phyloP scores from a whole-genome alignment of 2,113 vertebrate genomes.

The Cottus gobio region DNA sequence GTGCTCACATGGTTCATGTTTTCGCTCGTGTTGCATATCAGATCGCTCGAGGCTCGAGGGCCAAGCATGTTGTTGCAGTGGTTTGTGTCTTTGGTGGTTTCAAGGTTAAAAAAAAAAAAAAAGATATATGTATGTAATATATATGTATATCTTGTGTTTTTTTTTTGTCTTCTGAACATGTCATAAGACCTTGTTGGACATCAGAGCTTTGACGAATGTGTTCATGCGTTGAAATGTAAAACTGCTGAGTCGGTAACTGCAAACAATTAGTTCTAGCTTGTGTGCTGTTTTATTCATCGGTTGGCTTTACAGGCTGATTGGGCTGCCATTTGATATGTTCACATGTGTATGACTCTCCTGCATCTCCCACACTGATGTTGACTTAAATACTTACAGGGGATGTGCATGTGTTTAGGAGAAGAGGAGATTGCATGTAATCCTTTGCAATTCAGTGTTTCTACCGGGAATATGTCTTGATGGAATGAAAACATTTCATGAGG shows the following conservation, averaged over 20 bases:
- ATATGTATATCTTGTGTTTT: neutral
- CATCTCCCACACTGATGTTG: neutral
- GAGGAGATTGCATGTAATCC: neutral
- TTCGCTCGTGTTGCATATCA: slow-evolving; percentile 47
- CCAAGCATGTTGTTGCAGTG: slow-evolving; percentile 8
- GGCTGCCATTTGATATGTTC: neutral
- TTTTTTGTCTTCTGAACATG: neutral
- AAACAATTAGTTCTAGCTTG: neutral
- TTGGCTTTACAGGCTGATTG: neutral
- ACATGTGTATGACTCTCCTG: neutral
- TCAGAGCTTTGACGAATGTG: neutral
- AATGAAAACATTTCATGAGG: neutral
- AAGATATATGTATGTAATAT: no score
- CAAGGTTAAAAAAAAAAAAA: neutral
- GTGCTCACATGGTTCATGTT: slow-evolving; percentile 56
- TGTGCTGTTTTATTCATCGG: neutral
- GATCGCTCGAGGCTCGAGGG: slow-evolving; percentile 29
- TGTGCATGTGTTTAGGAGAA: neutral
- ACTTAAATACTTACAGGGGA: neutral
- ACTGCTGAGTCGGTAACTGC: neutral
- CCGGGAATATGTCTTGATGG: neutral
- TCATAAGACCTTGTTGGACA: neutral
- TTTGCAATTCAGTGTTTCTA: neutral
- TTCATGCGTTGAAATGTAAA: neutral
- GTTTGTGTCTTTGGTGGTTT: slow-evolving; percentile 19